These are phyloP conservation scores for Drosophila seguyi DNA, from an alignment of 1,140 invertebrate species.

Conservation along the genomic window DNA sequence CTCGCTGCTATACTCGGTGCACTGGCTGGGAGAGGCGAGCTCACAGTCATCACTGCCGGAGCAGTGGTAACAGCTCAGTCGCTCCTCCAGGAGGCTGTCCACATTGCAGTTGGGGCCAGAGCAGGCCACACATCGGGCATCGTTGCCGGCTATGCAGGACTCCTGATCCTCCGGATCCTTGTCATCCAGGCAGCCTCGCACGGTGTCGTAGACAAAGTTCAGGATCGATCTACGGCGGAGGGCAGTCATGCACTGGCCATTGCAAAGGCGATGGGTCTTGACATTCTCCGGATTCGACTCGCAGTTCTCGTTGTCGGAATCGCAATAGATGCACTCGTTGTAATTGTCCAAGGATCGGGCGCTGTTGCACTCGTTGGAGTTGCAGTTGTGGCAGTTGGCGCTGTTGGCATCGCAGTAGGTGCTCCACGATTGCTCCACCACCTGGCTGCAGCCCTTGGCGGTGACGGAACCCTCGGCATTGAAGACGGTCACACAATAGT, in stretches of 20 bases:
- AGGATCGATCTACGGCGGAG: slow-evolving; percentile 16
- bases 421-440: slow-evolving; percentile 51
- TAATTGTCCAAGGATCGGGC: slow-evolving; percentile 50
- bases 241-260: slow-evolving; percentile 76
- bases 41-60: background rate
- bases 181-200: slow-evolving; percentile 74
- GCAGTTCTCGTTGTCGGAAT: slow-evolving; percentile 54
- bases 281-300: slow-evolving; percentile 40
- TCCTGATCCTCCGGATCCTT: slow-evolving; percentile 65
- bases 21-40: slow-evolving; percentile 1
- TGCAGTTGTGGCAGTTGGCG: slow-evolving; percentile 71
- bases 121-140: slow-evolving; percentile 50
- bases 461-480: slow-evolving; percentile 41
- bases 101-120: slow-evolving; percentile 52
- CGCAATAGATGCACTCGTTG: slow-evolving; percentile 71
- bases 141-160: slow-evolving; percentile 44
- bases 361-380: slow-evolving; percentile 73
- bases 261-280: slow-evolving; percentile 54
- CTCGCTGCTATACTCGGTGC: slow-evolving; percentile 26
- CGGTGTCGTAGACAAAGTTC: slow-evolving; percentile 30
- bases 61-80: slow-evolving; percentile 61
- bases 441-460: slow-evolving; percentile 65
- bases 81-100: slow-evolving; percentile 6
- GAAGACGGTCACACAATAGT: slow-evolving; percentile 81
- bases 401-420: slow-evolving; percentile 66